phyloP scores from a whole-genome alignment of 2,888 invertebrate species.

The Pyrochroa serraticornis region DNA sequence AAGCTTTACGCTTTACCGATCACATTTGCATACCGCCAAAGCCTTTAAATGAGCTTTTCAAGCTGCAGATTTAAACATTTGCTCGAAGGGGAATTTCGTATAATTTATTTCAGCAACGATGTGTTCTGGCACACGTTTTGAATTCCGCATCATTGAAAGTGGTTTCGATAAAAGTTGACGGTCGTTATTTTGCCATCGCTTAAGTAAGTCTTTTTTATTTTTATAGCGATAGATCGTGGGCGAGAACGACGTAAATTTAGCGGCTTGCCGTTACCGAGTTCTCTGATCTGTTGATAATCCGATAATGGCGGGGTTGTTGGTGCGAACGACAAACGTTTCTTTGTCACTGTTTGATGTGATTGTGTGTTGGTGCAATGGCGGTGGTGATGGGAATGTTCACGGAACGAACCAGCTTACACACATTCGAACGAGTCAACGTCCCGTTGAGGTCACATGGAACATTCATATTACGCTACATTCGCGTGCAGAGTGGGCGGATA shows the following conservation, averaged over 20 bases:
- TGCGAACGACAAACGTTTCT: constrained; percentile 3
- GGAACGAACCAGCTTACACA: constrained; percentile 15
- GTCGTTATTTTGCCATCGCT: background rate
- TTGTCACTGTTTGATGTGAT: background rate
- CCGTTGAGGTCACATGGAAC: constrained; percentile 9
- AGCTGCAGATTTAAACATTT: constrained; percentile 11
- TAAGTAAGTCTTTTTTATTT: too few relatives aligned
- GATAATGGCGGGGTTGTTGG: too few relatives aligned
- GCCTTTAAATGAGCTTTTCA: constrained; percentile 16
- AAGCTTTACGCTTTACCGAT: background rate
- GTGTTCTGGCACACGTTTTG: constrained; percentile 1
- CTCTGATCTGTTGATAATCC: too few relatives aligned
- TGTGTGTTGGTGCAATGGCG: constrained; percentile 2
- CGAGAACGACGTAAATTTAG: too few relatives aligned
- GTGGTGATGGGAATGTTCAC: constrained; percentile 10
- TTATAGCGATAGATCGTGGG: too few relatives aligned
- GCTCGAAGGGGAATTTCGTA: background rate
- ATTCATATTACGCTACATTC: background rate
- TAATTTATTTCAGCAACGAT: constrained; percentile 14
- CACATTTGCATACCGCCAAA: constrained; percentile 17
- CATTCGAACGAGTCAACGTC: constrained; percentile 17
- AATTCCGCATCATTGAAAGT: background rate
- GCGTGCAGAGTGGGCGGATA: constrained; percentile 12
- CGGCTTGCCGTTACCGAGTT: too few relatives aligned
- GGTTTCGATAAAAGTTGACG: constrained; percentile 5